phyloP scores from a whole-genome alignment of 2,888 invertebrate genomes.

The Heliconius sara region DNA sequence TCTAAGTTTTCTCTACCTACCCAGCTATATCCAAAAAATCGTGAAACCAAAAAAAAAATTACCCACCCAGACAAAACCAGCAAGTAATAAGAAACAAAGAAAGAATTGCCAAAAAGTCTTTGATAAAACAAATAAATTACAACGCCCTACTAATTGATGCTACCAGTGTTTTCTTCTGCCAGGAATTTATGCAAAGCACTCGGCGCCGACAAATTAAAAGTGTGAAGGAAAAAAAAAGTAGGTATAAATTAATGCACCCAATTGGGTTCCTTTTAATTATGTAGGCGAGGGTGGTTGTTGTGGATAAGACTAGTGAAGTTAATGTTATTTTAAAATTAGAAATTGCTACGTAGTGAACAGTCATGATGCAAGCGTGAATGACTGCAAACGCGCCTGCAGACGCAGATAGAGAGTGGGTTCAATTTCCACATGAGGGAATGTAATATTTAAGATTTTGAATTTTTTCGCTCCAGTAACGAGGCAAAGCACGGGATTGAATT shows the following conservation, averaged over 20 bases:
- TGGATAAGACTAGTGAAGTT: constrained; percentile 52
- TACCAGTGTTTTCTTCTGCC: constrained; percentile 68
- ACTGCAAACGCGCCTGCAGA: too few species aligned
- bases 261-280: constrained; percentile 79
- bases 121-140: constrained; percentile 78
- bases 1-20: neutral
- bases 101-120: constrained; percentile 62
- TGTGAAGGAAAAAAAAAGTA: constrained; percentile 63
- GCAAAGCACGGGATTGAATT: too few species aligned
- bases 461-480: too few species aligned
- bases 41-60: neutral
- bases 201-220: constrained; percentile 80
- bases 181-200: constrained; percentile 82
- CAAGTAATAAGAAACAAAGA: constrained; percentile 39
- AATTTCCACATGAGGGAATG: too few species aligned
- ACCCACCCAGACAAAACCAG: neutral
- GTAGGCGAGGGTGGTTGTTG: constrained; percentile 49
- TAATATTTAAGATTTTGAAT: too few species aligned
- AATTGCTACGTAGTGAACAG: too few species aligned
- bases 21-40: too few species aligned
- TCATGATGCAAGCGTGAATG: too few species aligned
- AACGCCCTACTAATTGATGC: constrained; percentile 73
- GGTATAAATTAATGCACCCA: constrained; percentile 80
- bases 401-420: too few species aligned
- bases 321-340: too few species aligned